Evolutionary conservation across 30 jellyfish, hydroid and myxozoan genomes (phyloP), one percentile per base, ranked within the genome.

Genomic region (Turritopsis rubra): DNA sequence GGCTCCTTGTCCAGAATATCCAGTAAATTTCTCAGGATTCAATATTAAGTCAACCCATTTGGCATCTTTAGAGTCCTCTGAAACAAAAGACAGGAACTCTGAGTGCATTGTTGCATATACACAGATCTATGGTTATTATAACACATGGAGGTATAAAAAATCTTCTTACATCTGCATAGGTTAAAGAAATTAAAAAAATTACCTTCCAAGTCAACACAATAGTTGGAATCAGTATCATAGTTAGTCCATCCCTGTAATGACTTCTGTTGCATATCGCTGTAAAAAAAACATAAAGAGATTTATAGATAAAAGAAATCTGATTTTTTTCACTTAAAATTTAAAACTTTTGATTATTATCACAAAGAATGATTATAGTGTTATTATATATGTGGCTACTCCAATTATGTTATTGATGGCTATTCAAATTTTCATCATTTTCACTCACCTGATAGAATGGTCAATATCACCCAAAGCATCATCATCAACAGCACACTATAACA

Each of bases 11-110:
- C 99, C 99, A 1, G 92, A 28, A 76, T 95, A 95, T 0, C 99
- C 99, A 13, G 99, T 95, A 86, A 79, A 95, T 88, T 90, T 80
- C 74, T 95, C 99, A 17, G 97, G 99, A 73, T 95, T 95, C 75
- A 89, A 53, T 24, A 88, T 65, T 72, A 95, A 80, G 77, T 95
- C 99, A 21, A 95, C 90, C 96, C 90, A 85, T 65, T 84, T 89
- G 21, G 89, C 88, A 5, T 80, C 80, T 18, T 31, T 27, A 21
- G 86, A 97, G 83, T 88, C 96, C 83, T 76, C 83, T 75, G 52
- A 18, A 78, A 65, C 19, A 24, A 83, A 52, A 23, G 41, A 81
- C 16, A 41, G n/a, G n/a, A n/a, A n/a, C n/a, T n/a, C n/a, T n/a
- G n/a, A n/a, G n/a, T n/a, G n/a, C n/a, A n/a, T n/a, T n/a, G n/a